Base-by-base conservation (phyloP, 2,113 vertebrate genomes). In the Anser cygnoides region DNA sequence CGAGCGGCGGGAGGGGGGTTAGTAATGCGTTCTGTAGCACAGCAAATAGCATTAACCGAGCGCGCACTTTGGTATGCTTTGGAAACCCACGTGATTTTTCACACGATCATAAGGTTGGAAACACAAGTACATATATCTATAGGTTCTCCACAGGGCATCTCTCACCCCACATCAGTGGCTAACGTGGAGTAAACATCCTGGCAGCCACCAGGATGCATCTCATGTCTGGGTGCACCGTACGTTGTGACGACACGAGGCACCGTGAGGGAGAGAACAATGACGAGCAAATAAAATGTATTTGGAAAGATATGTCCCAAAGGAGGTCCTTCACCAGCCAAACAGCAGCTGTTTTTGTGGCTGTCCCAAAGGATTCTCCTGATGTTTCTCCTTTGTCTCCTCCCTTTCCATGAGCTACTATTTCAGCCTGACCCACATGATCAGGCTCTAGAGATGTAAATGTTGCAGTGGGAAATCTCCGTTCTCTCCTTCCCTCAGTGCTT, bases 221-320 rank as follows among this genome's bases (percentile, higher is more conserved):
- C 23, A 7, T 50, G 81, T 3, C 3, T 83, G 91, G 59, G 46
- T 33, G 16, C 19, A 7, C 61, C 37, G 12, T 28, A 16, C 23
- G 37, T 52, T 74, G 79, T 63, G 65, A 25, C 71, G 46, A 66
- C 81, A 26, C 0, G 1, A 68, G 43, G 35, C 67, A 6, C 35
- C 1, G 0, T 1, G 9, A 78, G 31, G 17, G 62, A 62, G 61
- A 84, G 44, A 75, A 58, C 46, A 68, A 3, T 37, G 44, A 58
- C 0, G 0, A 74, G 63, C 0, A 0, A 84, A 12, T 39, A 12
- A 3, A 35, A 65, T 9, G 6, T 31, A 8, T 46, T 22, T 75
- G 26, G 23, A 61, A 84, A 57, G 57, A 67, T 19, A 2, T 65
- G 57, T 72, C 54, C 84, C 74, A 65, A 21, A 92, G 80, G 73